Percentiles rank a stretch among this genome's conserved stretches.
phyloP scores from a whole-genome alignment of 1,140 invertebrate genomes.

The Cepaea nemoralis region DNA sequence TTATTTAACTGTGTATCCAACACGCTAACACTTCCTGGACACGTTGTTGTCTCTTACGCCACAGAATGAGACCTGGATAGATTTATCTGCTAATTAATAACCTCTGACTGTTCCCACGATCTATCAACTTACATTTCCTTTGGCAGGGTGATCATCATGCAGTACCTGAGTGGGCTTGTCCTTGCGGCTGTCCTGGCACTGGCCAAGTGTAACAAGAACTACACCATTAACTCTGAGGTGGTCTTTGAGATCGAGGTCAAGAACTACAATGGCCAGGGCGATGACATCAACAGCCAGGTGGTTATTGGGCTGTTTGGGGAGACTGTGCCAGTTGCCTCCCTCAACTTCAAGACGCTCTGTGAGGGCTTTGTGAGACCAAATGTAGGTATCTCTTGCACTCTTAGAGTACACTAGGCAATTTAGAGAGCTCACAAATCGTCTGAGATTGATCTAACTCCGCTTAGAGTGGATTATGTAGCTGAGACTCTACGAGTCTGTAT shows the following conservation, averaged over 20 bases:
- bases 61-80: too few species aligned
- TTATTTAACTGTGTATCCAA: too few species aligned
- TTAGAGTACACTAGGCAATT: too few species aligned
- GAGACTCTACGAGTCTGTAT: too few species aligned
- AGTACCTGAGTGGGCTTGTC: neutral
- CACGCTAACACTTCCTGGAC: too few species aligned
- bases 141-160: conserved; percentile 36
- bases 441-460: too few species aligned
- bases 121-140: too few species aligned
- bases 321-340: conserved; percentile 68
- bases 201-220: conserved; percentile 48
- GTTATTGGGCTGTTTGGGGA: conserved; percentile 71
- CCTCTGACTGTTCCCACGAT: too few species aligned
- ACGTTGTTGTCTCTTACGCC: too few species aligned
- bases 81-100: too few species aligned
- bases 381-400: conserved; percentile 54
- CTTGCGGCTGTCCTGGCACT: conserved; percentile 33
- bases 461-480: too few species aligned
- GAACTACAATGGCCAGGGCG: conserved; percentile 63
- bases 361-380: conserved; percentile 64
- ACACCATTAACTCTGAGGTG: conserved; percentile 65
- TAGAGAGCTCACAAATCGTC: too few species aligned
- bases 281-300: conserved; percentile 60
- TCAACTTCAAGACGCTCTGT: conserved; percentile 69
- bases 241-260: conserved; percentile 67